Base-by-base conservation (phyloP, 2,113 vertebrate genomes). In the Zosterops japonicus region DNA sequence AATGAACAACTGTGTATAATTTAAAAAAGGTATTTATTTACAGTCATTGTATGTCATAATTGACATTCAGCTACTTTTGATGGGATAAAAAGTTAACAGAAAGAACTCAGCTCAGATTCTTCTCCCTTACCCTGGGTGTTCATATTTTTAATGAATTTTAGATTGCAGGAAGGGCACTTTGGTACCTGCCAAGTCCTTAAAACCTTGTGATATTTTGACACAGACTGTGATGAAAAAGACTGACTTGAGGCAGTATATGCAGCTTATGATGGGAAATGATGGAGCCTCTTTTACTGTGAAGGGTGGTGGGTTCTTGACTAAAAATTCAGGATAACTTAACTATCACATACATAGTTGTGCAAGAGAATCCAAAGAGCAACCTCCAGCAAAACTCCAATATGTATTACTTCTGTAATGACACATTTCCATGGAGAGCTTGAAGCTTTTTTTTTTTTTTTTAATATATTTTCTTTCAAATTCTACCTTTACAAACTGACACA, bases 291-390 rank as follows among this genome's bases (percentile, higher is more conserved):
- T 33, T 10, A 12, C 4, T 36, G 29, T 3, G 8, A 92, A 90
- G 9, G 7, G 7, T 35, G 21, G 53, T 6, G 14, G n/a, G 76
- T 36, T 47, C 60, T 25, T 39, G 31, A 29, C 18, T 74, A 42
- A 64, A 60, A 25, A 18, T 36, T 57, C 67, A 55, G 20, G 8
- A 55, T 16, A 91, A 52, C 35, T 52, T 53, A 36, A 2, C 23
- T 11, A 42, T 28, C 36, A 50, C 31, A 59, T 2, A 12, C 29
- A 17, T 0, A 55, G 5, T 0, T 25, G 16, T 15, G 18, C 14
- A n/a, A 72, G 8, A 39, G 52, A 84, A 90, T 27, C 41, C 27
- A 44, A 87, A 87, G 4, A 88, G 12, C 21, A 77, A 63, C 12
- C 19, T 79, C 41, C 36, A 60, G 25, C 39, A 55, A 75, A 56